These are phyloP conservation scores for Centropus bengalensis DNA, from an alignment of 2,113 vertebrate genomes.

Conservation along the genomic window DNA sequence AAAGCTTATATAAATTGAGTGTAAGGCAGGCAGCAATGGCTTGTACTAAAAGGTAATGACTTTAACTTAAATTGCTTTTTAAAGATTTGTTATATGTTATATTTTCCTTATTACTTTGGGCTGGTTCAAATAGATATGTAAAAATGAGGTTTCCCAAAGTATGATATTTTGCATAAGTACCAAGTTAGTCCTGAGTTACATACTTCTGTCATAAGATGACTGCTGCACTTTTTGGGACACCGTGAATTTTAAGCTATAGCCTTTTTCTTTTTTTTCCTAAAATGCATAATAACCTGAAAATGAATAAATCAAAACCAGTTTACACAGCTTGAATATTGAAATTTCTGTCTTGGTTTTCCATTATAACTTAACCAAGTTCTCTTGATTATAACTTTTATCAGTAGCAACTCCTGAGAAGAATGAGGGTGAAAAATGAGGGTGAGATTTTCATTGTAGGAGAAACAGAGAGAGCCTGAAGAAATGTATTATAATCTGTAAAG, in stretches of 20 bases:
- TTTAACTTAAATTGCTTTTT: not conserved
- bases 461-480: not conserved
- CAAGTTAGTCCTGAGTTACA: not conserved
- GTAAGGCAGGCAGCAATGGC: no score
- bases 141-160: not conserved
- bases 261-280: not conserved
- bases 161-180: not conserved
- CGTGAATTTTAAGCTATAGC: not conserved
- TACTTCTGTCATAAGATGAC: no score
- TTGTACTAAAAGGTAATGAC: not conserved
- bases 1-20: not conserved
- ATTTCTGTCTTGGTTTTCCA: not conserved
- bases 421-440: conserved; percentile 51
- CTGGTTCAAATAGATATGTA: not conserved
- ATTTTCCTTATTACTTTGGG: not conserved
- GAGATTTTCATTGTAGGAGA: no score
- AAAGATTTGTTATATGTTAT: not conserved
- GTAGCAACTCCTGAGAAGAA: conserved; percentile 9
- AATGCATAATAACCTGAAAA: not conserved
- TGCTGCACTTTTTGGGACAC: not conserved
- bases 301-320: not conserved
- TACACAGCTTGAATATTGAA: not conserved
- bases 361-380: not conserved
- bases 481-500: not conserved
- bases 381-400: conserved; percentile 18